phyloP scores from a whole-genome alignment of 2,113 vertebrate species.

The Tragelaphus buxtoni region DNA sequence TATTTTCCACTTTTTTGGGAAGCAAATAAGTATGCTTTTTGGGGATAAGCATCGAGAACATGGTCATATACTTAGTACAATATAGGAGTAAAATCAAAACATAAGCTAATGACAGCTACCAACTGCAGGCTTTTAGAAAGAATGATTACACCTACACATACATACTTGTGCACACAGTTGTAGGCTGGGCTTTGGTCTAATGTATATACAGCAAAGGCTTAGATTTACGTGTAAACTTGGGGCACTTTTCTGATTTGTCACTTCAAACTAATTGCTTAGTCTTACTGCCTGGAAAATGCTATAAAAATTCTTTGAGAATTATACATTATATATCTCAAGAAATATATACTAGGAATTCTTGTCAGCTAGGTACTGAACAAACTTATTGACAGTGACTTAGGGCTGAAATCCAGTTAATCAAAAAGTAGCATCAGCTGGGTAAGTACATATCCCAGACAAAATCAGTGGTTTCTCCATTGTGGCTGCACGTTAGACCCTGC shows the following conservation, averaged over 20 bases:
- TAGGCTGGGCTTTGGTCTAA: slow-evolving; percentile 9
- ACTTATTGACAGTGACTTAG: background rate
- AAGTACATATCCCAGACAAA: background rate
- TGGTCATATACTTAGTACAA: background rate
- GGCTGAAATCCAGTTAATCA: slow-evolving; percentile 6
- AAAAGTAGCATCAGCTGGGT: background rate
- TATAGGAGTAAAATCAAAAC: background rate
- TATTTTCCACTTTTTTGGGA: background rate
- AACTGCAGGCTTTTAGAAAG: background rate
- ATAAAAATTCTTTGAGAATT: background rate
- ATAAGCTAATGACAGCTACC: background rate
- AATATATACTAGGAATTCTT: background rate
- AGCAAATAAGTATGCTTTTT: background rate
- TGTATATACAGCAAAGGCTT: background rate
- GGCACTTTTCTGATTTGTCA: background rate
- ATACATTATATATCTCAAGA: background rate
- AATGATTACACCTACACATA: background rate
- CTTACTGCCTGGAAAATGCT: slow-evolving; percentile 9
- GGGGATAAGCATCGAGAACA: background rate
- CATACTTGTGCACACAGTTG: background rate
- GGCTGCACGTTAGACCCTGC: background rate
- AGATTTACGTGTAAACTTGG: background rate
- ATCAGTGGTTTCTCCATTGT: background rate
- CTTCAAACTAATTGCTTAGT: background rate
- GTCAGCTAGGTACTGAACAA: background rate